Base-by-base conservation (phyloP, 2,113 vertebrate genomes). In the Heterotilapia buettikoferi region DNA sequence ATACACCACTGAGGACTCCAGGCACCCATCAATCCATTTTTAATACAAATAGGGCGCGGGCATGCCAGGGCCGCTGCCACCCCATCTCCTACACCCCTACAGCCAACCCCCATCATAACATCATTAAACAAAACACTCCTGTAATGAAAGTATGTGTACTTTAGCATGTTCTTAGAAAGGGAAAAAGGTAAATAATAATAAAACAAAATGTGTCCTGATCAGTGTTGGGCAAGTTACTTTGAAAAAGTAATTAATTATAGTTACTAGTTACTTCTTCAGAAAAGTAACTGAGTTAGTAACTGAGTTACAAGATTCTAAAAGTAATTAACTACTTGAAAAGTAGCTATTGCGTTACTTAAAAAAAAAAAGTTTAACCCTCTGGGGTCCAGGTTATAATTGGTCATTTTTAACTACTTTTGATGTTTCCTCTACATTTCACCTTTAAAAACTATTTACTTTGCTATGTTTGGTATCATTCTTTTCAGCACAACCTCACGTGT, bases 321-420 rank as follows among this genome's bases (percentile, higher is more conserved):
- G 56, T 57, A 29, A 16, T 57, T 57, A 57, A 57, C 3, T 57
- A 8, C 24, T 57, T 29, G 24, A 57, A 57, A 57, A 29, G 12
- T 29, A 57, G 26, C 56, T 29, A 29, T 14, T 57, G 13, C 5
- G 3, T 57, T 57, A 29, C 1, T 57, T 26, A 0, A 7, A 56
- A 53, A 53, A 26, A 14, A 54, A 24, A 0, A n/a, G 54, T 57
- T 26, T 57, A 57, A 26, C 54, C 54, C 24, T 57, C 54, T 14
- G 24, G 4, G 12, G 6, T 14, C 24, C 24, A 57, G 54, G 24
- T 1, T 57, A 57, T 26, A 57, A 57, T 26, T 57, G 0, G 12
- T 24, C 24, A 26, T 26, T 57, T 57, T 57, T 57, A 57, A 26
- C 54, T 57, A 26, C 4, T 26, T 57, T 57, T 57, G 6, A 56